Evolutionary conservation across 1,140 invertebrate species (phyloP).

Genomic region (Plectrocnemia conspersa): DNA sequence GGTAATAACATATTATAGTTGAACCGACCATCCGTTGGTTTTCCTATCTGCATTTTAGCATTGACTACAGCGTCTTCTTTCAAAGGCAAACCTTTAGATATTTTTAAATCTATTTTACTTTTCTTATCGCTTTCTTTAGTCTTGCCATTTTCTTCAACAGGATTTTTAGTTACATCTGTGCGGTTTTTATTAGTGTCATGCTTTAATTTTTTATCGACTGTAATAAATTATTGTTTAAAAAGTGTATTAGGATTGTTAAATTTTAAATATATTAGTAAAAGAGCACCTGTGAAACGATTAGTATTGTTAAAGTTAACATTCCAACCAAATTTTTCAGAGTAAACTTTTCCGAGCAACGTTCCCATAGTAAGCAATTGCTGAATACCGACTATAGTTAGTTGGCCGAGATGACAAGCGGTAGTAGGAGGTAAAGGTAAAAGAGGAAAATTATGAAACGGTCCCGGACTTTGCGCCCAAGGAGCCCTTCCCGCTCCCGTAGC

Average conservation of each 20-base stretch:
- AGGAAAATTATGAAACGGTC: conserved; percentile 79
- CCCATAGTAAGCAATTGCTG: conserved; percentile 75
- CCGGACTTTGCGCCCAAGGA: conserved; percentile 67
- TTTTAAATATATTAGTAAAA: too few relatives aligned
- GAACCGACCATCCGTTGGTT: conserved; percentile 24
- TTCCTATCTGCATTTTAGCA: conserved; percentile 17
- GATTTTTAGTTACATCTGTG: too few relatives aligned
- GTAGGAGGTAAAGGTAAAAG: conserved; percentile 58
- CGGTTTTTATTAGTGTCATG: not conserved
- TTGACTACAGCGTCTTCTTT: conserved; percentile 5
- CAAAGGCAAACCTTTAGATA: too few relatives aligned
- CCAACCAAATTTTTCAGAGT: conserved; percentile 49
- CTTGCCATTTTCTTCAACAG: not conserved
- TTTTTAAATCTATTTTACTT: conserved; percentile 6
- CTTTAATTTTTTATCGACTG: conserved; percentile 36
- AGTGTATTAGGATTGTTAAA: too few relatives aligned
- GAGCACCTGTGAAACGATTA: not conserved
- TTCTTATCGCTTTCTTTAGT: not conserved
- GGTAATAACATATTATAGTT: not conserved
- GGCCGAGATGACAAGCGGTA: conserved; percentile 60
- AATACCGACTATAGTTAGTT: conserved; percentile 62
- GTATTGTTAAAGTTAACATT: conserved; percentile 30
- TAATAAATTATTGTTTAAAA: conserved; percentile 7
- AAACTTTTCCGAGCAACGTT: conserved; percentile 63
- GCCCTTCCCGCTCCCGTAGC: conserved; percentile 55